phyloP scores from a whole-genome alignment of 2,888 invertebrate genomes.

The Orthonevra nobilis region DNA sequence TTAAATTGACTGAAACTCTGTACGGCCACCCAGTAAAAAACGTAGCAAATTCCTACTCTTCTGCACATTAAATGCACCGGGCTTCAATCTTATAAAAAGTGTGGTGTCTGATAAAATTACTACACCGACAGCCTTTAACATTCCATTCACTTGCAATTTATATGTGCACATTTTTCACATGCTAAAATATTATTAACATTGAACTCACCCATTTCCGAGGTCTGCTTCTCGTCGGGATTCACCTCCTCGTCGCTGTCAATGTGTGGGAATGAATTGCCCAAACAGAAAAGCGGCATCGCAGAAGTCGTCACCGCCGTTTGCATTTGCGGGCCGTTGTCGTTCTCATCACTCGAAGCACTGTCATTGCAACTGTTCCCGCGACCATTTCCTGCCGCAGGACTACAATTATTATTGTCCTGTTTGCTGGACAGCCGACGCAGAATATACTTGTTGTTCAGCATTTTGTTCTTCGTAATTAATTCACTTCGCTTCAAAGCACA shows the following conservation, averaged over 20 bases:
- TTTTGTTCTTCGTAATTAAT: slow-evolving; percentile 80
- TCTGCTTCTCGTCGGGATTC: slow-evolving; percentile 80
- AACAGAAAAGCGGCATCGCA: slow-evolving; percentile 83
- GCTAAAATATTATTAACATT: slow-evolving; percentile 67
- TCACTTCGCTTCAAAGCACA: slow-evolving; percentile 80
- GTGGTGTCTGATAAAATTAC: no score
- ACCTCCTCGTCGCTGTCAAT: slow-evolving; percentile 88
- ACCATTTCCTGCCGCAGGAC: slow-evolving; percentile 77
- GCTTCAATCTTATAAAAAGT: no score
- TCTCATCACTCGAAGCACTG: slow-evolving; percentile 76
- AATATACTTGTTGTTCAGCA: slow-evolving; percentile 79
- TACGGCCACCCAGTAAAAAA: no score
- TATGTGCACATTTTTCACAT: no score
- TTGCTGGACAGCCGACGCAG: slow-evolving; percentile 79
- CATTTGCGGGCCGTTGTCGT: slow-evolving; percentile 47
- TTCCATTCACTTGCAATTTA: no score
- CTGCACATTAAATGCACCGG: no score
- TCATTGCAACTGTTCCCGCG: slow-evolving; percentile 77
- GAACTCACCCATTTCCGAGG: slow-evolving; percentile 64
- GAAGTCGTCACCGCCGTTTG: slow-evolving; percentile 73
- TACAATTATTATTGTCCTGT: slow-evolving; percentile 75
- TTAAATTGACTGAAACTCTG: no score
- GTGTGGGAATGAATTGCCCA: slow-evolving; percentile 86
- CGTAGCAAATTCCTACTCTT: no score
- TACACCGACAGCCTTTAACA: no score